Evolutionary conservation across 2,797 vertebrate species (phyloP), one percentile per base, ranked within the genome.

Genomic region (Periophthalmus magnuspinnatus): DNA sequence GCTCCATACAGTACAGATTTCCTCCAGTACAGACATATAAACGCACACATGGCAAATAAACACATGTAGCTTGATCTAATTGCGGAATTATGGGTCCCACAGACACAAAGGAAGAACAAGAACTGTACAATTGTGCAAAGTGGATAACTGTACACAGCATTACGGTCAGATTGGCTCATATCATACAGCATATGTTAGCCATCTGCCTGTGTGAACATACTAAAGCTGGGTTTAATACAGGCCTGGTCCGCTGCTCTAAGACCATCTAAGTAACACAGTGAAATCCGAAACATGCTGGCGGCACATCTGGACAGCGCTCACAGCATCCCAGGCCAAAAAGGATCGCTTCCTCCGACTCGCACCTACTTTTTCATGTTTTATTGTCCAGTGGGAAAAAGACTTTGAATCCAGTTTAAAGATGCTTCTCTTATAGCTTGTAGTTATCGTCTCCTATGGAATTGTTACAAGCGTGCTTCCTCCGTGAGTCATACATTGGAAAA

Each of bases 271-370:
- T 79, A 84, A 81, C 76, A 75, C 79, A 81, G 67, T 90, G 88
- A 91, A 92, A 90, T 78, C 72, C 32, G 82, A 90, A 58, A 81
- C 86, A 83, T 83, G 86, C 86, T 86, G 34, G 87, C 88, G 83
- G 70, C 83, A 88, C 91, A 91, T 90, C 86, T 91, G 90, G 87
- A 28, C 58, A 84, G 65, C 69, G 75, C 71, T 76, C 66, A 66
- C 83, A 52, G 74, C 81, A 78, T 71, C 74, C 72, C 69, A 76
- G 86, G 80, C 83, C 75, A 72, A 66, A 47, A 57, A 80, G 85
- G 79, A 84, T 79, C 83, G 77, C 82, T 81, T 56, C 67, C 81
- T 78, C 77, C 72, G 68, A 61, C 79, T 70, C 77, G 77, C 85
- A 82, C 85, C 76, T 79, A 85, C 76, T 82, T 84, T 74, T 88